phyloP scores from a whole-genome alignment of 2,888 invertebrate species.

The Andrena bucephala region DNA sequence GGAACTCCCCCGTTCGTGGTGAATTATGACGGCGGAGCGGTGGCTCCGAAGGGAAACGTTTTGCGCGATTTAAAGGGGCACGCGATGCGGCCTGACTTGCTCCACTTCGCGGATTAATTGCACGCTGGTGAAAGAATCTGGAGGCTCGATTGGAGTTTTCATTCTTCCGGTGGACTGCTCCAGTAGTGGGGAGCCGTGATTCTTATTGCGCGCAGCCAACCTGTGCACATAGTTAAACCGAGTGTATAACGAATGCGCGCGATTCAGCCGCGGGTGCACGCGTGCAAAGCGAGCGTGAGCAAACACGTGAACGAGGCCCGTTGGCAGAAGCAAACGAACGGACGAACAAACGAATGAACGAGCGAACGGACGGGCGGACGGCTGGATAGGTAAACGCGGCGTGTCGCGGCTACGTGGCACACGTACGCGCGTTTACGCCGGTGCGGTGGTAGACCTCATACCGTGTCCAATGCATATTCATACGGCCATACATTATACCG shows the following conservation, averaged over 20 bases:
- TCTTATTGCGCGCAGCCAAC: too few species aligned
- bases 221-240: conserved; percentile 16
- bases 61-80: conserved; percentile 18
- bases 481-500: conserved; percentile 83
- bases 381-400: conserved; percentile 37
- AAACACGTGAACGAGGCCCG: conserved; percentile 59
- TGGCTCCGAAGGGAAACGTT: conserved; percentile 26
- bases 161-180: too few species aligned
- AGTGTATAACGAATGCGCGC: conserved; percentile 11
- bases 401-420: conserved; percentile 28
- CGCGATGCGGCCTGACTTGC: not conserved
- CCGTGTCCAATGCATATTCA: conserved; percentile 85
- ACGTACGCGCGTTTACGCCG: conserved; percentile 49
- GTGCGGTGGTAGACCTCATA: conserved; percentile 72
- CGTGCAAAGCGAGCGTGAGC: conserved; percentile 65
- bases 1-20: conserved; percentile 21
- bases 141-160: not conserved
- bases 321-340: not conserved
- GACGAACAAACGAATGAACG: conserved; percentile 2
- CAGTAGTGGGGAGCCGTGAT: too few species aligned
- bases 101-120: conserved; percentile 6
- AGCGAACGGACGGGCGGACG: conserved; percentile 7
- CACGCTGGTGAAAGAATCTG: not conserved
- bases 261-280: conserved; percentile 12
- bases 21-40: conserved; percentile 9